phyloP scores from a whole-genome alignment of 2,888 invertebrate species.

The Cataglyphis altisquamis region DNA sequence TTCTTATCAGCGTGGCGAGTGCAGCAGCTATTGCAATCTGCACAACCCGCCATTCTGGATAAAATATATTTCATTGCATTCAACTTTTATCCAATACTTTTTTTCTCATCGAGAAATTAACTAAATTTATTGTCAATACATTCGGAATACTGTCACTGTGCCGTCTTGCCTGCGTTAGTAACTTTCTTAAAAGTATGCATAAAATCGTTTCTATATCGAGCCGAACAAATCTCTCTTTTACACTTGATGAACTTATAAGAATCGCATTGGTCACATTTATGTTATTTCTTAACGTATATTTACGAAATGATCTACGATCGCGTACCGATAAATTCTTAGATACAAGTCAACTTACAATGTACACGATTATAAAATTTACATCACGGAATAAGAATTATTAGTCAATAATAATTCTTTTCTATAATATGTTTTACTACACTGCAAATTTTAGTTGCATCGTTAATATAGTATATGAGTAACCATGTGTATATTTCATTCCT shows the following conservation, averaged over 20 bases:
- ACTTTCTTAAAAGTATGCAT: conserved; percentile 34
- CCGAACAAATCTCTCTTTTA: conserved; percentile 28
- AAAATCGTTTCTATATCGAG: conserved; percentile 16
- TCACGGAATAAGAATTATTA: conserved; percentile 47
- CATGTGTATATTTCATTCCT: background rate
- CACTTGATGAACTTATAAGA: conserved; percentile 46
- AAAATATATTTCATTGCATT: conserved; percentile 72
- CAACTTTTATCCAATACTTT: conserved; percentile 67
- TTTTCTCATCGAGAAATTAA: conserved; percentile 69
- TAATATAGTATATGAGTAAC: conserved; percentile 28
- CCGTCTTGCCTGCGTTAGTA: conserved; percentile 45
- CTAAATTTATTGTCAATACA: conserved; percentile 84
- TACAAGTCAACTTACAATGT: conserved; percentile 45
- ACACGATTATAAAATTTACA: conserved; percentile 53
- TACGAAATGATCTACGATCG: conserved; percentile 36
- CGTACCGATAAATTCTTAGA: conserved; percentile 41
- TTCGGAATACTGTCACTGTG: conserved; percentile 80
- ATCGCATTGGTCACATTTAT: conserved; percentile 35
- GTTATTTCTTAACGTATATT: conserved; percentile 39
- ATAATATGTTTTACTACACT: conserved; percentile 29
- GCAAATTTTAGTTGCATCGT: conserved; percentile 41
- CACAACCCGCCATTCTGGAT: conserved; percentile 62
- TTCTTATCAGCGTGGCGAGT: conserved; percentile 75
- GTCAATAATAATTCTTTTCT: conserved; percentile 32
- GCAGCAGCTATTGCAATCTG: conserved; percentile 26